Conservation (phyloP, 2,888 invertebrate genomes). For the Chymomyza fuscimana region DNA sequence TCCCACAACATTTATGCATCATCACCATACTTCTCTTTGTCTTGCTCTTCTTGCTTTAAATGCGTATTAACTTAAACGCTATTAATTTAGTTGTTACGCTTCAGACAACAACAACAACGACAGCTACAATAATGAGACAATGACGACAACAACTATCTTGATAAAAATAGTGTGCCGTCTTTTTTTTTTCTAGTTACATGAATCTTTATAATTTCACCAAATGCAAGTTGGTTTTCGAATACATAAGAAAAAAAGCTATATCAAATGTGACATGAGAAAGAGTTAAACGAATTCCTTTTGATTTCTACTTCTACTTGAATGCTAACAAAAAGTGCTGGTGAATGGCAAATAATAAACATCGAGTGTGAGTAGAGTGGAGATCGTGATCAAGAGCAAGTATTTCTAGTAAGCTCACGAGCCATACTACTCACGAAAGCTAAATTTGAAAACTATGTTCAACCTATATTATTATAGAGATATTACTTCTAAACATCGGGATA, state of each 20-base stretch:
- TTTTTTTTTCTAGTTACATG: not conserved
- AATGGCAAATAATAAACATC: not conserved
- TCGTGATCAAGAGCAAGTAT: not conserved
- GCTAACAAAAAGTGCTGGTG: not conserved
- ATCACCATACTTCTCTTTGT: constrained; percentile 7
- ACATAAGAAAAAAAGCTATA: not conserved
- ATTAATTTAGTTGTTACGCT: constrained; percentile 71
- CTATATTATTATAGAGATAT: too few species aligned
- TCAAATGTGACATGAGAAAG: not conserved
- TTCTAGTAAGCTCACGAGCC: not conserved
- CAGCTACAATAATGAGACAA: constrained; percentile 31
- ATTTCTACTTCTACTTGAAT: constrained; percentile 5
- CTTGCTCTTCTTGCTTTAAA: constrained; percentile 30
- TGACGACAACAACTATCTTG: not conserved
- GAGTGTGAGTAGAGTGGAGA: not conserved
- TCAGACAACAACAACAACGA: constrained; percentile 41
- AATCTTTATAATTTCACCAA: not conserved
- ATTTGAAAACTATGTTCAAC: too few species aligned
- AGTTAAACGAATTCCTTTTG: constrained; percentile 1
- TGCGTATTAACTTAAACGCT: constrained; percentile 63
- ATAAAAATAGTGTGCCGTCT: not conserved
- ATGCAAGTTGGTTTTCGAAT: not conserved
- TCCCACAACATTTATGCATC: constrained; percentile 34
- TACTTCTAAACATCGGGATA: too few species aligned
- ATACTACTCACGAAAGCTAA: too few species aligned